Evolutionary conservation across 2,888 invertebrate genomes (phyloP), one percentile per base, ranked within the genome.

Genomic region (Parapristionchus giblindavisi): DNA sequence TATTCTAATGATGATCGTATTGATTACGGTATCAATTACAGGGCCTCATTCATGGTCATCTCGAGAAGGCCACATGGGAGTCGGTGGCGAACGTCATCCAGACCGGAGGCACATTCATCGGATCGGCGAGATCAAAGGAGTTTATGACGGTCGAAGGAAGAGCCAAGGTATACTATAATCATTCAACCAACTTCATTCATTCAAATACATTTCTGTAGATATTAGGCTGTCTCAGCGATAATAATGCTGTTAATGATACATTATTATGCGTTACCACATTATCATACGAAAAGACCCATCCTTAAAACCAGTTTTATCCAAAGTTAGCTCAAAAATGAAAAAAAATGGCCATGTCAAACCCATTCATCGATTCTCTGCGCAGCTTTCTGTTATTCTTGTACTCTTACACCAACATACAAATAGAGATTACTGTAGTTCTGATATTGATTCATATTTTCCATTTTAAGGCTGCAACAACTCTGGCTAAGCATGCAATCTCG

Each of bases 51-150:
- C 71, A 61, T 38, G 77, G 76, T 60, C 91, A 95, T 88, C 97
- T 99, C 84, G 93, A 93, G 78, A 95, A 96, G 90, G 97, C 98
- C 0, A 92, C 92, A 77, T 99, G 98, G 98, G 92, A 94, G 1
- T 93, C 94, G 27, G 98, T 98, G 0, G 97, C 96, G 77, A 94
- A 94, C 80, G 97, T 98, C 83, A 96, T 98, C 87, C 96, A 98
- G 89, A 93, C 43, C 92, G 98, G 98, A 87, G 98, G 98, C 79
- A 99, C 98, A 68, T 93, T 96, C 54, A 98, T 99, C 90, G 98
- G 98, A 74, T 96, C 96, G 48, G 98, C 98, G 14, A 92, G 98
- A 83, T 98, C 97, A 89, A 91, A 91, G 90, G 96, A 94, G 77
- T 99, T 99, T 88, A 92, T 93, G 80, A 92, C 94, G 85, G 92